Evolutionary conservation across 2,113 vertebrate species (phyloP).

Genomic region (Oreochromis aureus): DNA sequence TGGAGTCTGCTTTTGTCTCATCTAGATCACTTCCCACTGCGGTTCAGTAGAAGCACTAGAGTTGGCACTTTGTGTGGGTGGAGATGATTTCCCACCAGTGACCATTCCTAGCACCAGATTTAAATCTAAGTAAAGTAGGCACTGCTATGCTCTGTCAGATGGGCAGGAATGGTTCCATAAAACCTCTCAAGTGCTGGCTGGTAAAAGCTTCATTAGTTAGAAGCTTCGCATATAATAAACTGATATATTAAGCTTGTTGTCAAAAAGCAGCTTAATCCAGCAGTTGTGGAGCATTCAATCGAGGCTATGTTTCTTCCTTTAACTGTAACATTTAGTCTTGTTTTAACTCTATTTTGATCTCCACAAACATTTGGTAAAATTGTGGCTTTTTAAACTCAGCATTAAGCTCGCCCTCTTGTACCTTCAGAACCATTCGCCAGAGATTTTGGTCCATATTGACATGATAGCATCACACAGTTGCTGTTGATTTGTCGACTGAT

Average conservation of each 20-base stretch:
- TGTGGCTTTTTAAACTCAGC: background rate
- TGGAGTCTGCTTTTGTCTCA: background rate
- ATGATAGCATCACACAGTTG: rapidly evolving
- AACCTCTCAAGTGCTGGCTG: background rate
- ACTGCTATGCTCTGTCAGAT: background rate
- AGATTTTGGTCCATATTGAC: background rate
- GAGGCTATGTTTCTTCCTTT: background rate
- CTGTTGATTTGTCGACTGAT: background rate
- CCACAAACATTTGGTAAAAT: background rate
- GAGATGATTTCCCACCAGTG: background rate
- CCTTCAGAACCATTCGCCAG: background rate
- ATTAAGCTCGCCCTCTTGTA: background rate
- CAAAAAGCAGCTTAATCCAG: background rate
- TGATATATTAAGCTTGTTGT: background rate
- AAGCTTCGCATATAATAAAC: background rate
- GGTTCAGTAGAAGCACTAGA: background rate
- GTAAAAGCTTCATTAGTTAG: background rate
- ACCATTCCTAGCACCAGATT: background rate
- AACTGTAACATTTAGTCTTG: background rate
- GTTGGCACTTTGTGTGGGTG: background rate
- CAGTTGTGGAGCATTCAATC: background rate
- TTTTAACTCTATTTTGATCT: background rate
- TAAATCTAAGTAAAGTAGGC: background rate
- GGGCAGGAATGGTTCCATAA: background rate
- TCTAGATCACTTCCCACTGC: background rate